Evolutionary conservation across 2,797 vertebrate species (phyloP).

Genomic region (Sebastes diaconus): DNA sequence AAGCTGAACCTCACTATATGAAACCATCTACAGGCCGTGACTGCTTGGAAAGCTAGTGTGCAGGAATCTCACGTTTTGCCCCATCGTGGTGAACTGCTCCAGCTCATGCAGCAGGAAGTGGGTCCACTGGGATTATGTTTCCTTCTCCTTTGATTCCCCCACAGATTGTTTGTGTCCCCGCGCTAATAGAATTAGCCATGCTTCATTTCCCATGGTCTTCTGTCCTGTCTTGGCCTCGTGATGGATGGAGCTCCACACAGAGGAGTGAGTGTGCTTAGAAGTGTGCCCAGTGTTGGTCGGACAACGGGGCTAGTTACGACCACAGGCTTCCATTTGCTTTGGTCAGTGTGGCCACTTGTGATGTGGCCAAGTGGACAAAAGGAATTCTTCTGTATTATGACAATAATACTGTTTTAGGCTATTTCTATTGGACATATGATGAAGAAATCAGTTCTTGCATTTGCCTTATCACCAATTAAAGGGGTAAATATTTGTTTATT

Average conservation of each 20-base stretch:
- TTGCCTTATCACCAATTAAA: not conserved
- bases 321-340: constrained; percentile 54
- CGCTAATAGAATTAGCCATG: constrained; percentile 84
- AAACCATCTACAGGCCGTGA: not conserved
- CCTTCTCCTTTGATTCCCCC: constrained; percentile 77
- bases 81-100: constrained; percentile 83
- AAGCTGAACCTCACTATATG: constrained; percentile 6
- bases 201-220: constrained; percentile 82
- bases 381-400: not conserved
- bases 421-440: not conserved
- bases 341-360: constrained; percentile 44
- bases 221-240: constrained; percentile 68
- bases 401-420: not conserved
- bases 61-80: constrained; percentile 75
- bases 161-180: constrained; percentile 80
- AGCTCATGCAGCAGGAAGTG: constrained; percentile 74
- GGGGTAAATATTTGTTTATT: not conserved
- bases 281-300: constrained; percentile 66
- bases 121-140: constrained; percentile 76
- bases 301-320: constrained; percentile 54
- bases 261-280: constrained; percentile 61
- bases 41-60: constrained; percentile 49
- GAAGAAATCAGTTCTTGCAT: not conserved
- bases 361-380: constrained; percentile 31
- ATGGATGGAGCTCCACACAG: constrained; percentile 71